Base-by-base conservation (phyloP, 92 coral and sea anemone genomes). In the Epizoanthus fatuus region DNA sequence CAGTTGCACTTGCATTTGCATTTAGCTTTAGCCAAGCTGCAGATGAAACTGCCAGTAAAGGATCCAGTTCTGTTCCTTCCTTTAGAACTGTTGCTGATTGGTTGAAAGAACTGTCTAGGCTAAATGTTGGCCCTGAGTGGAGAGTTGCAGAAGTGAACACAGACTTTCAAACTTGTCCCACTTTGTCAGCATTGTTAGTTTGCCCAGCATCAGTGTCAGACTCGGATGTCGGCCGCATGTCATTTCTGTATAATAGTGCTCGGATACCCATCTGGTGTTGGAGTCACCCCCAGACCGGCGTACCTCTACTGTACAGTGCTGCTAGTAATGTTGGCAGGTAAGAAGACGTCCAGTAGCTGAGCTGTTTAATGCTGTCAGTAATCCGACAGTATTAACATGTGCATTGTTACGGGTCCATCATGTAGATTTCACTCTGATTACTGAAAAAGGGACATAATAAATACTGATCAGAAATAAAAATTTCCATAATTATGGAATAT, bases 231-330 rank as follows among this genome's bases (percentile, higher is more conserved):
- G 87, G 85, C 66, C 94, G 98, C 75, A 95, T 94, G 95, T 90
- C 99, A 5, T 86, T 93, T 5, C 96, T 93, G 63, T 97, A 97
- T 53, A 67, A 92, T 6, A 95, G 93, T 38, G 93, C 94, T 7
- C 98, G 98, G 0, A 90, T 97, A 60, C 99, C 99, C 13, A 84
- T 87, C 25, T 97, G 99, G 99, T 97, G 99, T 60, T 97, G 99
- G 99, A 97, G 98, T 74, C 98, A 95, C 53, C 98, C 99, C 8
- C 59, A 64, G 15, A 91, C 97, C 44, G 95, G 98, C 6, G 91
- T 95, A 3, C 98, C 99, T 3, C 91, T 97, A 62, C 84, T 97
- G 71, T 92, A 88, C 67, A 89, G 98, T 70, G 95, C 92, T 6
- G 90, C 94, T 58, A 94, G 94, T 51, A 49, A 62, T 62, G 40